Evolutionary conservation across 2,113 vertebrate genomes (phyloP).

Genomic region (Spermophilus dauricus): DNA sequence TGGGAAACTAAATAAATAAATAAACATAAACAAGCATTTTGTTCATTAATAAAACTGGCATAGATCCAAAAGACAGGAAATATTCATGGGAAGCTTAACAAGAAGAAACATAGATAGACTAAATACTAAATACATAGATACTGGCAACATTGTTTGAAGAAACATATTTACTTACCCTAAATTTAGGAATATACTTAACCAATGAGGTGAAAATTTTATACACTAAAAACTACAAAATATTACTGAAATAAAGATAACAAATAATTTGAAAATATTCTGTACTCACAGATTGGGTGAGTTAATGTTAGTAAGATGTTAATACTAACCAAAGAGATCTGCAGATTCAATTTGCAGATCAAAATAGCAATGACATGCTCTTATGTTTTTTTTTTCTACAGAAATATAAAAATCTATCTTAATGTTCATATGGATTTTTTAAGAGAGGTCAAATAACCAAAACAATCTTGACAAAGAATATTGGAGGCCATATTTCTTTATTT

Average conservation of each 20-base stretch:
- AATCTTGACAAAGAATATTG: neutral
- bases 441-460: neutral
- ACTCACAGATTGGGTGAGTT: neutral
- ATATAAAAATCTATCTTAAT: neutral
- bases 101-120: neutral
- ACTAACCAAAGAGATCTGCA: neutral
- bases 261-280: neutral
- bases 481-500: neutral
- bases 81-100: neutral
- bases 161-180: neutral
- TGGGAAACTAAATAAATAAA: neutral
- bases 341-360: neutral
- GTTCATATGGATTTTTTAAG: neutral
- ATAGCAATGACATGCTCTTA: neutral
- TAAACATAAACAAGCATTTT: neutral
- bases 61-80: neutral
- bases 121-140: neutral
- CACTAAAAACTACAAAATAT: neutral
- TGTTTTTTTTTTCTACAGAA: neutral
- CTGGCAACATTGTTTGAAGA: neutral
- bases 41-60: neutral
- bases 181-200: neutral
- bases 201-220: neutral
- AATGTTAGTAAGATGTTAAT: neutral
- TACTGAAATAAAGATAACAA: neutral